Evolutionary conservation across 2,797 vertebrate genomes (phyloP).

Genomic region (Clangula hyemalis): DNA sequence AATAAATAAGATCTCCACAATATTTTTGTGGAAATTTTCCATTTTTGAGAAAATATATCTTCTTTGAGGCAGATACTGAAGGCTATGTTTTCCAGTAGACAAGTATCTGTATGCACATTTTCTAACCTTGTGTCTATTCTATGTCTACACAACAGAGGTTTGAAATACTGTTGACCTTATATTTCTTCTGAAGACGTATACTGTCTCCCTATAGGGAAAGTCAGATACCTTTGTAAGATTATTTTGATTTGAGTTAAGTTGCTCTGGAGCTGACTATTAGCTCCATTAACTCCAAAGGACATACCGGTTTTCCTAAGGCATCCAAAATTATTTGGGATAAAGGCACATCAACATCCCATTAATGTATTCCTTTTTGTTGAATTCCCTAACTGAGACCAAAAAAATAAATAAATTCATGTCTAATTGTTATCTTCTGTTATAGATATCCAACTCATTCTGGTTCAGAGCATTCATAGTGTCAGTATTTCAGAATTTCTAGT

Average conservation of each 20-base stretch:
- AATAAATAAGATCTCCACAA: no score
- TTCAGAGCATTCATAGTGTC: background rate
- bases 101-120: background rate
- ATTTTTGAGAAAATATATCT: background rate
- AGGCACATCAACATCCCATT: background rate
- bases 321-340: background rate
- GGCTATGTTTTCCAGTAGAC: background rate
- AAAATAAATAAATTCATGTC: background rate
- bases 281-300: background rate
- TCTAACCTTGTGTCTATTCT: background rate
- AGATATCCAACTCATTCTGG: background rate
- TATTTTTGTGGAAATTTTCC: background rate
- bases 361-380: background rate
- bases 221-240: background rate
- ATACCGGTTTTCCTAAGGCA: fast-evolving
- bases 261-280: background rate
- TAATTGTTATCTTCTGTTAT: background rate
- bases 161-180: fast-evolving
- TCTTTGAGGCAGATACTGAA: background rate
- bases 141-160: background rate
- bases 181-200: background rate
- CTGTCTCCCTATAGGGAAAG: background rate
- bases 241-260: background rate
- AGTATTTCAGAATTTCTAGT: background rate
- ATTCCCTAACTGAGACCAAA: background rate